These are phyloP conservation scores for human (Homo sapiens) DNA, from an alignment of 2,113 vertebrate genomes.

Conservation along the genomic window GRCh38 chr2:208485001-208485500, in stretches of 20 bases:
- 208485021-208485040: slow-evolving; percentile 11
- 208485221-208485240: not conserved
- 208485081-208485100: not conserved
- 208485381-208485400: not conserved
- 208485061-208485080: not conserved
- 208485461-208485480: not conserved
- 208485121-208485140: not conserved
- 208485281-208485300: not conserved
- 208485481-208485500: not conserved
- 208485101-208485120: not conserved
- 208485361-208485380: not conserved
- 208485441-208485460: not conserved
- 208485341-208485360: not conserved
- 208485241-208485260: not conserved
- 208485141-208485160: not conserved
- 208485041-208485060: not conserved
- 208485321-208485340: not conserved
- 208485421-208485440: not conserved
- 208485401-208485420: slow-evolving; percentile 14
- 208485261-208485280: not conserved
- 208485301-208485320: not conserved
- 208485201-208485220: not conserved
- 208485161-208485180: not conserved
- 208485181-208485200: not conserved
- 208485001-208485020: not conserved